Evolutionary conservation across 2,888 invertebrate genomes (phyloP).

Genomic region (Lobophora halterata): DNA sequence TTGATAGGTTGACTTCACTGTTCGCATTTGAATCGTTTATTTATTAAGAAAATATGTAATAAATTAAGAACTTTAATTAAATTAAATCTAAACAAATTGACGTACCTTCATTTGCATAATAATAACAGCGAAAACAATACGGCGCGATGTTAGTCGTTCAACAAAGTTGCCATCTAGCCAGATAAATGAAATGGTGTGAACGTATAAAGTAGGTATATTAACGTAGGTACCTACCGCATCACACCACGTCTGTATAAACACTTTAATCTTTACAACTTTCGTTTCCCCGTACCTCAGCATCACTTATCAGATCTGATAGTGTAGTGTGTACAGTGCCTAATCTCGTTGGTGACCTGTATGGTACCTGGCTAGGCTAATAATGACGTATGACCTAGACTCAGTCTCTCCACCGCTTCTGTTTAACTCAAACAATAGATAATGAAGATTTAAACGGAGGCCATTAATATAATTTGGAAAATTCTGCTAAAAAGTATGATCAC

Average conservation of each 20-base stretch:
- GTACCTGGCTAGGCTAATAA: constrained; percentile 64
- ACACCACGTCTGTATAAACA: constrained; percentile 40
- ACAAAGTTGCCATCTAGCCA: too few species aligned
- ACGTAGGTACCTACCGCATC: too few species aligned
- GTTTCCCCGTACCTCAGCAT: constrained; percentile 56
- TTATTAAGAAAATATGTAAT: too few species aligned
- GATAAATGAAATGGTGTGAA: neutral
- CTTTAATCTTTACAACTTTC: constrained; percentile 63
- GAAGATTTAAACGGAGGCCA: constrained; percentile 57
- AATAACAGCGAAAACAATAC: too few species aligned
- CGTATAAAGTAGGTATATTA: too few species aligned
- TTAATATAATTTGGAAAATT: constrained; percentile 28
- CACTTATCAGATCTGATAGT: constrained; percentile 48
- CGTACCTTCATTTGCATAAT: too few species aligned
- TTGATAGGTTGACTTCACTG: constrained; percentile 5
- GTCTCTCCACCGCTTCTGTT: constrained; percentile 51
- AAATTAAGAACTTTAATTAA: too few species aligned
- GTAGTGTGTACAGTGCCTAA: constrained; percentile 59
- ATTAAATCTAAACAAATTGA: too few species aligned
- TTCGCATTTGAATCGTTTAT: too few species aligned
- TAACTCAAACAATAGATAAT: constrained; percentile 64
- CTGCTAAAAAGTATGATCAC: constrained; percentile 3
- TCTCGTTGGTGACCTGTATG: constrained; percentile 66
- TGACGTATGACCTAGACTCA: constrained; percentile 69
- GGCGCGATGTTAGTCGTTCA: too few species aligned